phyloP scores from a whole-genome alignment of 2,113 vertebrate species.

The Falco punctatus region DNA sequence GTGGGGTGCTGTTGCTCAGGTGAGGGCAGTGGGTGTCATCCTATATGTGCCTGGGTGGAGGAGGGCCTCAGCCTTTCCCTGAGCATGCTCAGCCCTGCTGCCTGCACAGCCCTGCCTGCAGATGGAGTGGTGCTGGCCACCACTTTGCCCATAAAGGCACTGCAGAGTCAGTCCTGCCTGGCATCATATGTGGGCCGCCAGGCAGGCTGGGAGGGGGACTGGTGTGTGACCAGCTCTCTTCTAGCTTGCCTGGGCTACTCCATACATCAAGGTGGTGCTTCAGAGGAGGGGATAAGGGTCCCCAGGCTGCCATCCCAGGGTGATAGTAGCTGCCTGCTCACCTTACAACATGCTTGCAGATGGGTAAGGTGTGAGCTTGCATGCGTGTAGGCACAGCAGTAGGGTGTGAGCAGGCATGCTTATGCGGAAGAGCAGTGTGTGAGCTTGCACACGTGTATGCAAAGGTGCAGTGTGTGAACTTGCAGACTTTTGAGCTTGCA shows the following conservation, averaged over 20 bases:
- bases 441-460: neutral
- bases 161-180: neutral
- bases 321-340: neutral
- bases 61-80: neutral
- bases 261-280: rapidly evolving
- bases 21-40: rapidly evolving
- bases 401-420: neutral
- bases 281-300: rapidly evolving
- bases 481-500: neutral
- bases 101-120: rapidly evolving
- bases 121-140: rapidly evolving
- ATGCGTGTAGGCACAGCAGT: too few species aligned
- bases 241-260: neutral
- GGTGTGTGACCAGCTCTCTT: rapidly evolving
- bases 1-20: neutral
- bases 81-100: neutral
- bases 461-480: neutral
- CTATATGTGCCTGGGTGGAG: neutral
- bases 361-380: neutral
- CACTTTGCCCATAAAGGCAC: neutral
- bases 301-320: rapidly evolving
- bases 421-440: neutral
- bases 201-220: neutral
- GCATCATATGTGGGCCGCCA: rapidly evolving
- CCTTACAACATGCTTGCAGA: neutral